Base-by-base conservation (phyloP, 2,888 invertebrate genomes). In the Protonemura montana region DNA sequence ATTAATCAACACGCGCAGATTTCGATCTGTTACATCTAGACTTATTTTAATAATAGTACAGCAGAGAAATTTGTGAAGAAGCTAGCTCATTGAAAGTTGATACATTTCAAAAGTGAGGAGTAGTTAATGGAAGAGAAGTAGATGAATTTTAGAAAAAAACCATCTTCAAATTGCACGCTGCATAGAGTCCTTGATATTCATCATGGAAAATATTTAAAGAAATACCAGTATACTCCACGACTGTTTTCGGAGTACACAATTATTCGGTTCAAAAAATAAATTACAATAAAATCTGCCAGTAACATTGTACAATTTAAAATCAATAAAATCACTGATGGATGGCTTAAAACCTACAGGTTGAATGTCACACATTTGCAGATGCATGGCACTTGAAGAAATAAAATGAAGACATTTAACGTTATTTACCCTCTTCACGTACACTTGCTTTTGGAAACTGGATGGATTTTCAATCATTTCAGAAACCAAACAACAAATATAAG, bases 311-410 rank as follows among this genome's bases (percentile, higher is more conserved):
- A 21, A 59, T 59, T 35, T 21, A 21, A 21, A 59, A 59, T 59
- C 59, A 59, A 10, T 59, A 10, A 21, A 59, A 59, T 10, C 59
- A 59, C 13, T 59, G 59, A 10, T 59, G 21, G 6, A 2, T 21
- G 21, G 21, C 2, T 59, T 59, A 59, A 59, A 59, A 59, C 59
- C 7, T 16, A 1, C 21, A 59, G 16, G 13, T 16, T 21, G 13
- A 2, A 59, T 59, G 59, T 21, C 59, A 59, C 59, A 59, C 59
- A 59, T 21, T 7, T 13, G 35, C 59, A 59, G n/a, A 25, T 85
- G 13, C 85, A 87, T 87, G 87, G 87, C 87, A 87, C 87, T 87
- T 87, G 85, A 86, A 87, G 85, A 85, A 35, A 25, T 85, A 77
- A 85, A 29, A 29, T 76, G 42, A 7, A 76, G 85, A 76, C 29